A percentile compares a stretch with the other conserved stretches of the same genome.
These are phyloP conservation scores for Leucopternis melanops DNA, from an alignment of 2,113 vertebrate genomes.

Conservation along the genomic window DNA sequence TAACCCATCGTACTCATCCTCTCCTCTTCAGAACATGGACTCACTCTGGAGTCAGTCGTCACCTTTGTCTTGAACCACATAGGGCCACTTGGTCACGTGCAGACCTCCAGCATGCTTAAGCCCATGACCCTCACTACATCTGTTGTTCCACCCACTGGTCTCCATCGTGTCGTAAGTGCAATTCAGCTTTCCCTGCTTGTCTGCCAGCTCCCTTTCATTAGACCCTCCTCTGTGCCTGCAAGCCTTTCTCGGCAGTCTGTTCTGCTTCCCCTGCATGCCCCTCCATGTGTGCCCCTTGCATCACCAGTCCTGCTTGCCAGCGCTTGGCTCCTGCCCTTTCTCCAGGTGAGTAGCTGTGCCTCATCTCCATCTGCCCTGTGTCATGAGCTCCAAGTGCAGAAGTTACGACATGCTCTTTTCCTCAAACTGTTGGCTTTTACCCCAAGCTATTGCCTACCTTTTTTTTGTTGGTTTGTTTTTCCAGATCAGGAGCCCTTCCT, in stretches of 20 bases:
- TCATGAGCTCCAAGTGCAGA: fast-evolving
- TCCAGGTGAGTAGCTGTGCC: not conserved
- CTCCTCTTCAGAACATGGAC: not conserved
- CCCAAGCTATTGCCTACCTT: not conserved
- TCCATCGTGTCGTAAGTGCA: conserved; percentile 41
- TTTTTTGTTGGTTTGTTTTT: not conserved
- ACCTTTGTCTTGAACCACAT: conserved; percentile 1
- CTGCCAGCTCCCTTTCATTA: conserved; percentile 10
- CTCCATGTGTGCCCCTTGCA: not conserved
- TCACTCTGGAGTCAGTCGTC: conserved; percentile 28
- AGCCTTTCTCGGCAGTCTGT: not conserved
- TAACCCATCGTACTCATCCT: conserved; percentile 9
- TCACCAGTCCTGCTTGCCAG: not conserved
- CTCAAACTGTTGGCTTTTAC: not conserved
- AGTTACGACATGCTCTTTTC: not conserved
- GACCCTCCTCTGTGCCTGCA: not conserved
- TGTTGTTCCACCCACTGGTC: conserved; percentile 48
- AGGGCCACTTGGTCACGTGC: not conserved
- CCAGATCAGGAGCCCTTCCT: not conserved
- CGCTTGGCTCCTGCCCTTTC: not conserved
- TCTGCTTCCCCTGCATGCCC: not conserved
- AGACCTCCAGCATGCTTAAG: conserved; percentile 40
- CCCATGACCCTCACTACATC: conserved; percentile 40
- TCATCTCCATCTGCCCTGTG: not conserved
- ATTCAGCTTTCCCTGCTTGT: conserved; percentile 17